Percentiles rank a stretch among this genome's conserved stretches.
Conservation (phyloP, 2,797 vertebrate species). For the Scleropages formosus region DNA sequence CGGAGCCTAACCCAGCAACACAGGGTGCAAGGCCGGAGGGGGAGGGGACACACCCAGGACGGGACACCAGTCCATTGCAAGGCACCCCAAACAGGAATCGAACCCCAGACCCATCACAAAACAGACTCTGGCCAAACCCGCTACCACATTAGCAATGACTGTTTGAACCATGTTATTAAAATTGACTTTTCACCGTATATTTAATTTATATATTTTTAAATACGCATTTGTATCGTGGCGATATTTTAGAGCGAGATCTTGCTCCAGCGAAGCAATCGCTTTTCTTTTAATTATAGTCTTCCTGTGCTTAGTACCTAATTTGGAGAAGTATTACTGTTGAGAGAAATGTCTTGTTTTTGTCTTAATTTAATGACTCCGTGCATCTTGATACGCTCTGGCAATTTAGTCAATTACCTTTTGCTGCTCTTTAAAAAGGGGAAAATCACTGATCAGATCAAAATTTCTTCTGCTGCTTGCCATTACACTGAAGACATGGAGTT, state of each 20-base stretch:
- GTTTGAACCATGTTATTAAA: too few relatives aligned
- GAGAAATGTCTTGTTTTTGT: conserved; percentile 46
- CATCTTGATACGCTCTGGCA: conserved; percentile 41
- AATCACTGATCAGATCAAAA: conserved; percentile 13
- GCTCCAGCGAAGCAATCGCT: not conserved
- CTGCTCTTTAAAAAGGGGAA: conserved; percentile 30
- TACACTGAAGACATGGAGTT: too few relatives aligned
- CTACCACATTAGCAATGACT: too few relatives aligned
- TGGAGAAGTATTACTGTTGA: conserved; percentile 44
- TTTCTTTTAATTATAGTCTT: not conserved
- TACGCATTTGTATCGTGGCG: not conserved
- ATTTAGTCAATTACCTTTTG: conserved; percentile 45
- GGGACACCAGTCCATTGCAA: too few relatives aligned
- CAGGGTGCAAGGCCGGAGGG: too few relatives aligned
- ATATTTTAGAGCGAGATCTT: too few relatives aligned
- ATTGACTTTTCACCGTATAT: not conserved
- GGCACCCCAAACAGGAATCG: too few relatives aligned
- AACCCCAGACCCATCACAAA: too few relatives aligned
- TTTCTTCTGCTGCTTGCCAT: not conserved
- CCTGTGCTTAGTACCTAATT: conserved; percentile 34
- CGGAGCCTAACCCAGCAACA: too few relatives aligned
- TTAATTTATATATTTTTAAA: not conserved
- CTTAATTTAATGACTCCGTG: conserved; percentile 31
- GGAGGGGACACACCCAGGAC: too few relatives aligned
- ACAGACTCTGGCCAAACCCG: too few relatives aligned